These are phyloP conservation scores for Eudasyphora cyanicolor DNA, from an alignment of 2,888 invertebrate species.

Conservation along the genomic window DNA sequence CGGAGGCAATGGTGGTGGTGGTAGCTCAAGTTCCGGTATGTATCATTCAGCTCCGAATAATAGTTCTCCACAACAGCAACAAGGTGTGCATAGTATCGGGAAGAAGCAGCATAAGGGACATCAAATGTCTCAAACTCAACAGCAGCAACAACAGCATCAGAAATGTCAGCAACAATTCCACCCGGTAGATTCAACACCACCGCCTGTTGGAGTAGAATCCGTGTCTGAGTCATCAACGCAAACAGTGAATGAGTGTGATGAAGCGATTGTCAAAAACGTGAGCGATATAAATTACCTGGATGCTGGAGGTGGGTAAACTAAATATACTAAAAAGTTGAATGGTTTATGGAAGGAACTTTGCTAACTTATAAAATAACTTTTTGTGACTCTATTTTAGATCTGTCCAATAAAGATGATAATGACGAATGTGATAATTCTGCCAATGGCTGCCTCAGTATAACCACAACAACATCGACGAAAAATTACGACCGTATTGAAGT, in stretches of 20 bases:
- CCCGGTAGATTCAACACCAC: conserved; percentile 40
- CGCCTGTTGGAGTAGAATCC: conserved; percentile 65
- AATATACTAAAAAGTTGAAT: background rate
- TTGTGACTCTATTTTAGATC: no score
- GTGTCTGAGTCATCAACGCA: conserved; percentile 73
- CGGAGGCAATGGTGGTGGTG: conserved; percentile 15
- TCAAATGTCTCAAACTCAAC: conserved; percentile 54
- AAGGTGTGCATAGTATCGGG: conserved; percentile 38
- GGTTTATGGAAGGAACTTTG: background rate
- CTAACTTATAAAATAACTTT: no score
- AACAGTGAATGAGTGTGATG: conserved; percentile 67
- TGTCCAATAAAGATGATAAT: conserved; percentile 63
- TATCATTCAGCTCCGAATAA: conserved; percentile 58
- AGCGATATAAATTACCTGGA: conserved; percentile 46
- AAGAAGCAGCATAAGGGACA: conserved; percentile 66
- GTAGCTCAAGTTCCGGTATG: conserved; percentile 36
- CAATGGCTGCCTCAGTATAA: conserved; percentile 74
- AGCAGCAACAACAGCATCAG: conserved; percentile 67
- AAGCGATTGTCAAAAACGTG: conserved; percentile 52
- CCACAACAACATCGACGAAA: conserved; percentile 76
- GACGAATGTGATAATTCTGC: conserved; percentile 76
- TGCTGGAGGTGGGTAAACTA: conserved; percentile 36
- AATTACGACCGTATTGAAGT: conserved; percentile 78
- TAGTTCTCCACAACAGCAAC: conserved; percentile 54
- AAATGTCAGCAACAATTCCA: conserved; percentile 64